Evolutionary conservation across 2,888 invertebrate species (phyloP).

Genomic region (Harpalus rufipes): DNA sequence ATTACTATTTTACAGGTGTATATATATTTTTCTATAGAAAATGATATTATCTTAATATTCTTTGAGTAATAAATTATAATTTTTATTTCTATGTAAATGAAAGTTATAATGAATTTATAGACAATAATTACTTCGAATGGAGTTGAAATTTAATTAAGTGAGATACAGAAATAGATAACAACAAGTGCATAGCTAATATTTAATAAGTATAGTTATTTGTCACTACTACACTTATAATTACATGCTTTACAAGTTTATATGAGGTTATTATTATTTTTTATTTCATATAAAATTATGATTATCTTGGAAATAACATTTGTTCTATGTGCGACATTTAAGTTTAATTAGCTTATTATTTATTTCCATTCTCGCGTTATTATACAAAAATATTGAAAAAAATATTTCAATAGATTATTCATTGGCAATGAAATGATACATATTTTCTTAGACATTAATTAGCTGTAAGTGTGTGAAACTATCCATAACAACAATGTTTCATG

Average conservation of each 20-base stretch:
- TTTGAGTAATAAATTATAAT: constrained; percentile 5
- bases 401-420: too few relatives aligned
- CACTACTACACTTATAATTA: constrained; percentile 1
- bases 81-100: constrained; percentile 14
- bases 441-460: too few relatives aligned
- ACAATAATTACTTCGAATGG: constrained; percentile 22
- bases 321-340: background rate
- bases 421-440: too few relatives aligned
- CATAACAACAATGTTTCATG: too few relatives aligned
- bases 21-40: too few relatives aligned
- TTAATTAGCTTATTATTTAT: background rate
- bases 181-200: constrained; percentile 21
- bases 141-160: constrained; percentile 19
- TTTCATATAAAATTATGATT: constrained; percentile 5
- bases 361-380: too few relatives aligned
- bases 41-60: background rate
- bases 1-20: too few relatives aligned
- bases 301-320: background rate
- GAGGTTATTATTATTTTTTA: background rate
- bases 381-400: too few relatives aligned
- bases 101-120: constrained; percentile 13
- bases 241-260: constrained; percentile 4
- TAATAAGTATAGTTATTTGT: constrained; percentile 19
- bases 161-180: constrained; percentile 5
- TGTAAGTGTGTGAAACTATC: too few relatives aligned